Evolutionary conservation across 1,140 invertebrate species (phyloP), one percentile per base, ranked within the genome.

Genomic region (Apis dorsata): DNA sequence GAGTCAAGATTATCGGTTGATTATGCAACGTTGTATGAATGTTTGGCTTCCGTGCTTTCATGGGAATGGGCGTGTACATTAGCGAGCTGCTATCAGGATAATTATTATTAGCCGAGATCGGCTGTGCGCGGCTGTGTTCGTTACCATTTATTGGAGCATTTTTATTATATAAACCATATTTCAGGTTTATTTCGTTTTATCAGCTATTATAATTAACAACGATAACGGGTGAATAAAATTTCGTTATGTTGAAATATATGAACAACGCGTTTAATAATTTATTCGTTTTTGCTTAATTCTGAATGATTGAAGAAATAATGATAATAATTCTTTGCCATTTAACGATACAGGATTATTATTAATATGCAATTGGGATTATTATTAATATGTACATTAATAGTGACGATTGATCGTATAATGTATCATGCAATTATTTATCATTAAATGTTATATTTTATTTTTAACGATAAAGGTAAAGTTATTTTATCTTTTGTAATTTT

Each of bases 71-170:
- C 24, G 24, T 57, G 71, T 72, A 57, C 34, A 72, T 72, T 28
- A 57, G 12, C 5, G 66, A 44, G 66, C 2, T 69, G 65, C 3
- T 55, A 11, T 15, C 17, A 57, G 7, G 71, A 34, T 72, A 72
- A 57, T 57, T 57, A n/a, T 57, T 69, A 69, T 69, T 49, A 49
- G 66, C 44, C 44, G 21, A 69, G 49, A 69, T 49, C n/a, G 66
- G 12, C 9, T 11, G 1, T 24, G 62, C 49, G 12, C 17, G 17
- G 10, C 3, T 13, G 34, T 51, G 28, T 51, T 69, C 19, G 34
- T 68, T 44, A 21, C 21, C 28, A n/a, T 69, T 21, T 44, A 19
- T 13, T 49, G 34, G 34, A 2, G 11, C 5, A 12, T 44, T 68
- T 44, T 49, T 51, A 21, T 10, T 49, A 7, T 15, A 28, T 7